Conservation (phyloP, 2,888 invertebrate species). For the Troilus luridus region DNA sequence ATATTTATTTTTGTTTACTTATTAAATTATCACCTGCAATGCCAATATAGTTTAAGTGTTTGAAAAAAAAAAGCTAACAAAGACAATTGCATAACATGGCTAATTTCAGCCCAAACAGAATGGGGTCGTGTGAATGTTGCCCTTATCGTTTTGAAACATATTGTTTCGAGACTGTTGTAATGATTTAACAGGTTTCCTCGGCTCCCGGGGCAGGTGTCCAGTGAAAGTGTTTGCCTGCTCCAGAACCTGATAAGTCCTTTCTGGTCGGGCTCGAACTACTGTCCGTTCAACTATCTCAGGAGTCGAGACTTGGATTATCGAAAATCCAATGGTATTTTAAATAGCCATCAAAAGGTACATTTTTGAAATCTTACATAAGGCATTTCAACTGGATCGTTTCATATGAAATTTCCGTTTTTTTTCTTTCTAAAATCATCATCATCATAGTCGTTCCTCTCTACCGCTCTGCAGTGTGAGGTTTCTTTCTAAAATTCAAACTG, state of each 20-base stretch:
- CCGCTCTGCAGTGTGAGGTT: no score
- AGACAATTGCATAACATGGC: neutral
- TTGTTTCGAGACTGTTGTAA: constrained; percentile 14
- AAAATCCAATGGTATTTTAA: neutral
- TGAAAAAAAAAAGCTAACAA: constrained; percentile 2
- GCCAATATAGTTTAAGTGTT: neutral
- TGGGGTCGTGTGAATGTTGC: constrained; percentile 23
- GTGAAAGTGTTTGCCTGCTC: constrained; percentile 9
- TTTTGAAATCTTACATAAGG: no score
- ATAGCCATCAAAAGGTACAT: no score
- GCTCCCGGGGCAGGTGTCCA: constrained; percentile 2
- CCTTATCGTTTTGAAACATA: constrained; percentile 24
- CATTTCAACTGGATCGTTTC: no score
- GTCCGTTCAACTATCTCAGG: neutral
- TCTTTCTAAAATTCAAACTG: no score
- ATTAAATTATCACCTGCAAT: neutral
- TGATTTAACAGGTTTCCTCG: constrained; percentile 16
- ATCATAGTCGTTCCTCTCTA: no score
- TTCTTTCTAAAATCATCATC: no score
- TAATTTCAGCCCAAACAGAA: constrained; percentile 15
- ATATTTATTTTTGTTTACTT: neutral
- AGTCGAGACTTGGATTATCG: neutral
- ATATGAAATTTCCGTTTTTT: no score
- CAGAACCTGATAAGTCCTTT: neutral
- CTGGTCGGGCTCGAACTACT: neutral